Evolutionary conservation across 2,113 vertebrate species (phyloP).

Genomic region (Vulpes ferrilata): DNA sequence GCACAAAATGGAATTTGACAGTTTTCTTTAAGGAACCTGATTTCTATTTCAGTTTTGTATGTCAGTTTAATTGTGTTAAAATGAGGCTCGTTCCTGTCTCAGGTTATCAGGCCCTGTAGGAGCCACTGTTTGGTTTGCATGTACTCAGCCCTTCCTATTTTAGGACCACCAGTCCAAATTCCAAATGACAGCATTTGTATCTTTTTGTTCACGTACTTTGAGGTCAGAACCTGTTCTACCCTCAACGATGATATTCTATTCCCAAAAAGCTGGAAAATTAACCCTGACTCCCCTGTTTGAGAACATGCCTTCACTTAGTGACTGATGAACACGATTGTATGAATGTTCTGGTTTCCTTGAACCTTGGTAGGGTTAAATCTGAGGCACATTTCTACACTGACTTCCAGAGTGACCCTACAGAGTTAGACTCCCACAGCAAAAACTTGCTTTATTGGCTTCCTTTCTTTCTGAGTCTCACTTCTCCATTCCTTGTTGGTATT

Average conservation of each 20-base stretch:
- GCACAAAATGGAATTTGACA: background rate
- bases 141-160: background rate
- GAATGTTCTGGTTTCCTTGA: background rate
- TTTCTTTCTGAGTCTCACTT: background rate
- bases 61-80: background rate
- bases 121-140: rapidly evolving
- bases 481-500: background rate
- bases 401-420: background rate
- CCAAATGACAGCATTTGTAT: background rate
- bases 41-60: background rate
- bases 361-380: background rate
- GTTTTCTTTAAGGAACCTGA: background rate
- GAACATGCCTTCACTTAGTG: background rate
- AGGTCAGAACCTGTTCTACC: background rate
- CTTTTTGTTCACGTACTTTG: background rate
- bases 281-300: background rate
- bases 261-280: background rate
- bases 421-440: background rate
- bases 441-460: background rate
- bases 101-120: background rate
- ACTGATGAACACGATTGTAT: background rate
- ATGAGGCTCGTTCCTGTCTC: background rate
- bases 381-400: background rate
- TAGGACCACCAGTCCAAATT: background rate
- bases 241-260: background rate